Evolutionary conservation across 2,113 vertebrate genomes (phyloP), one percentile per base, ranked within the genome.

Genomic region (Serilophus lunatus): DNA sequence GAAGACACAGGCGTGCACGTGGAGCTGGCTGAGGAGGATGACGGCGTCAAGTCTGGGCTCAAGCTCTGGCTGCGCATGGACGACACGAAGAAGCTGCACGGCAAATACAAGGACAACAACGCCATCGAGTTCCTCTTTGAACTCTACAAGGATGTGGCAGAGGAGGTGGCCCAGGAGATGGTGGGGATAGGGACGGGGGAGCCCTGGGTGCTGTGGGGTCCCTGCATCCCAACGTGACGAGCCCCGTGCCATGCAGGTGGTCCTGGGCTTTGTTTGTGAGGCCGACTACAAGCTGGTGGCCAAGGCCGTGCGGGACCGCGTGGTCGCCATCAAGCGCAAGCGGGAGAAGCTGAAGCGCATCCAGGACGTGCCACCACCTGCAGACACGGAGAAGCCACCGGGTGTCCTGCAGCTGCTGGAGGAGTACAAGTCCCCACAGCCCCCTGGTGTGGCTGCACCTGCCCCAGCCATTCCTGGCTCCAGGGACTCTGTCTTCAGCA

Each of bases 1-100:
- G 99, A 99, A 97, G 98, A 99, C 97, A 99, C 98, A 0, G 99
- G 99, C 2, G 99, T 99, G 51, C 99, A 98, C 0, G 99, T 99
- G 92, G 99, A 99, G 91, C 97, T 99, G 96, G 99, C 99, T 0
- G 99, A 99, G 96, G 99, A 99, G 86, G 99, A 99, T 1, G 98
- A 99, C 3, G 98, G 97, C 4, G 33, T 99, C 91, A 99, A 99
- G 96, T 97, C 98, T 0, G 98, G 98, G 15, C 98, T 99, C 54
- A 99, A 99, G 97, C 98, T 99, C 82, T 99, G 99, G 99, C 98
- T 99, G 85, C 98, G 99, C 76, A 99, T 99, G 98, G 99, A 99
- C 1, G 99, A 99, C 88, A 98, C 98, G 1, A 99, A 99, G 97
- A 99, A 99, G 64, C 98, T 99, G 26, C 98, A 99, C 0, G 99